Evolutionary conservation across 92 coral and sea anemone genomes (phyloP), one percentile per base, ranked within the genome.

Genomic region (Hydrozoanthus gracilis): DNA sequence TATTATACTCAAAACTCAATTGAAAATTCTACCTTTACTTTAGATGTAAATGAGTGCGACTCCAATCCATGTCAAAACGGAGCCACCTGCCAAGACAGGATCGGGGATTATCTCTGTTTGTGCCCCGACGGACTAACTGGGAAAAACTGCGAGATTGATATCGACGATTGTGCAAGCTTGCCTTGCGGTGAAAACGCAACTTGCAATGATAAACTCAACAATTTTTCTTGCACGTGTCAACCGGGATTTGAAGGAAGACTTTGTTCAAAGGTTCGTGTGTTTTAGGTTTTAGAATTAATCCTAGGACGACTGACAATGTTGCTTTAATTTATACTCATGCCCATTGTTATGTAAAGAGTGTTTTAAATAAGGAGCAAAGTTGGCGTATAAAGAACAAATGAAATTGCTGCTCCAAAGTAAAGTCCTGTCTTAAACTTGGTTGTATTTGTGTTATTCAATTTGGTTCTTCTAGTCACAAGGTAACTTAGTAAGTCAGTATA

Each of bases 61-160:
- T 79, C 87, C 9, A 64, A 68, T 50, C 95, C 95, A 0, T 93
- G 95, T n/a, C 68, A 46, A 20, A 87, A 88, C 55, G 89, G 91
- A 17, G 92, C 90, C 17, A 90, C 93, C 60, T 55, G 48, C 13
- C 17, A 82, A 47, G 58, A 64, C 77, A 66, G 44, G 45, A 54
- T 82, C 11, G 75, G 75, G n/a, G 44, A 56, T 17, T 82, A 82
- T 50, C 62, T 49, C 60, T 82, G 86, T 58, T 12, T 56, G 20
- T 82, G 86, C 49, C 64, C 44, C 15, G 47, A 44, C 9, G 86
- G 86, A 66, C 75, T 82, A 7, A 66, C 18, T 17, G 86, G 86
- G n/a, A 71, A 62, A n/a, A 47, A 62, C 44, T 82, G 86, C 14
- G 86, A 49, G n/a, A 73, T 67, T 14, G 69, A 82, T 44, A 68